Conservation (phyloP, 2,888 invertebrate species). For the Pseudoips prasinana region DNA sequence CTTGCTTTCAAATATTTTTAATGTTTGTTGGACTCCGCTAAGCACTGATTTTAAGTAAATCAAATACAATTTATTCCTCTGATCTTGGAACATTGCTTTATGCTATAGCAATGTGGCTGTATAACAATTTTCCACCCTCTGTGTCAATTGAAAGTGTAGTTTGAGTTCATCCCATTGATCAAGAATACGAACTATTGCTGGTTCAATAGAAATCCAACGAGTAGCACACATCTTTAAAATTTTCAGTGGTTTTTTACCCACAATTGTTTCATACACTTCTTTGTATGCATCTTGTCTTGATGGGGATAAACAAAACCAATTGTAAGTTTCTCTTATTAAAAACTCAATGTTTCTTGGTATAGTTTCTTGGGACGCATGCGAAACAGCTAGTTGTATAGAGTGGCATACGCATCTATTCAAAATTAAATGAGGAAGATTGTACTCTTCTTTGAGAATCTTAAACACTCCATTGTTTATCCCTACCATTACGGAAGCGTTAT, state of each 20-base stretch:
- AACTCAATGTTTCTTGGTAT: slow-evolving; percentile 17
- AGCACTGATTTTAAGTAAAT: slow-evolving; percentile 2
- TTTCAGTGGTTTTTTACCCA: slow-evolving; percentile 17
- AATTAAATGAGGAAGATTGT: slow-evolving; percentile 16
- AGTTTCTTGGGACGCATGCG: slow-evolving; percentile 16
- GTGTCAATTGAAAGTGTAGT: slow-evolving; percentile 13
- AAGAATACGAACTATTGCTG: slow-evolving; percentile 11
- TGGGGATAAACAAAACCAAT: slow-evolving; percentile 14
- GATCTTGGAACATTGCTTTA: slow-evolving; percentile 14
- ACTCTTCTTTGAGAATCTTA: slow-evolving; percentile 15
- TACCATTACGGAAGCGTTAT: slow-evolving; percentile 22
- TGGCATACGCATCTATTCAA: too few relatives aligned
- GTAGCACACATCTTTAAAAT: slow-evolving; percentile 16
- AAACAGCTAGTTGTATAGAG: slow-evolving; percentile 16
- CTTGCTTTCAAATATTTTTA: too few relatives aligned
- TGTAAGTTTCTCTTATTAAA: slow-evolving; percentile 14
- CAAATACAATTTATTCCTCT: slow-evolving; percentile 10
- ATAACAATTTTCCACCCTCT: slow-evolving; percentile 14
- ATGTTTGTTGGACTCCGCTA: too few relatives aligned
- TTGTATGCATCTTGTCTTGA: slow-evolving; percentile 14
- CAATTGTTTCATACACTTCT: slow-evolving; percentile 15
- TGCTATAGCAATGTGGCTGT: slow-evolving; percentile 11
- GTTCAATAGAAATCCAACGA: slow-evolving; percentile 15
- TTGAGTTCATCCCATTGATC: slow-evolving; percentile 13
- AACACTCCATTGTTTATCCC: slow-evolving; percentile 18